Percentiles rank a stretch among this genome's conserved stretches.
These are phyloP conservation scores for Drosophila paucipuncta DNA, from an alignment of 2,888 invertebrate genomes.

Conservation along the genomic window DNA sequence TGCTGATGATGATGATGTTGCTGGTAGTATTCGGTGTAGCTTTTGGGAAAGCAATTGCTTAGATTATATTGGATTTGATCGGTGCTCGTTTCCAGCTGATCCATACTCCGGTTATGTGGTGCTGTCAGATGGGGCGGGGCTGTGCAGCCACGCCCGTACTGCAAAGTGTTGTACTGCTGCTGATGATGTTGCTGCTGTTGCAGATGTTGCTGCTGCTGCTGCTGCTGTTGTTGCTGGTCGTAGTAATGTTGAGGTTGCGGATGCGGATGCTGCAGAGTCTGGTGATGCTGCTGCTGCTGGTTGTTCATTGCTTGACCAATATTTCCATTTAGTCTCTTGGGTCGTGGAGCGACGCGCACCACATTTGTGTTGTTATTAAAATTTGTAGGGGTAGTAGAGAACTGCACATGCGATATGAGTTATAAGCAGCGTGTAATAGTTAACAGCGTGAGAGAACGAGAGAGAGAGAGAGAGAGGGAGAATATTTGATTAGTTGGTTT, in stretches of 20 bases:
- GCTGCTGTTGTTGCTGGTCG: slow-evolving; percentile 77
- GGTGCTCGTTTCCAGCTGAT: slow-evolving; percentile 40
- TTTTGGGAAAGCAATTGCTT: slow-evolving; percentile 84
- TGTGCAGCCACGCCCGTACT: slow-evolving; percentile 71
- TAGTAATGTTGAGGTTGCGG: slow-evolving; percentile 70
- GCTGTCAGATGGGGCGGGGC: slow-evolving; percentile 57
- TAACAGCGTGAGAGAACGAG: slow-evolving; percentile 22
- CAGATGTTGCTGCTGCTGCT: slow-evolving; percentile 68
- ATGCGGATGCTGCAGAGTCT: slow-evolving; percentile 83
- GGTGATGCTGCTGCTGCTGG: slow-evolving; percentile 85
- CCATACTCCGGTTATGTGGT: slow-evolving; percentile 58
- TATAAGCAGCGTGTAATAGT: slow-evolving; percentile 2
- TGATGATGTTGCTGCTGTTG: slow-evolving; percentile 80
- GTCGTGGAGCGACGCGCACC: slow-evolving; percentile 85
- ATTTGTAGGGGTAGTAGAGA: slow-evolving; percentile 86
- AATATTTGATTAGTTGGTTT: slow-evolving; percentile 50
- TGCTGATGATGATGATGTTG: slow-evolving; percentile 74
- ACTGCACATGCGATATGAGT: slow-evolving; percentile 64
- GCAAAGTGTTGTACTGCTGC: slow-evolving; percentile 84
- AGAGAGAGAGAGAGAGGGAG: slow-evolving; percentile 27
- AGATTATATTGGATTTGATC: slow-evolving; percentile 83
- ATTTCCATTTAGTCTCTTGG: slow-evolving; percentile 84
- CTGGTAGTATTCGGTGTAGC: slow-evolving; percentile 84
- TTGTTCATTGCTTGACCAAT: slow-evolving; percentile 83
- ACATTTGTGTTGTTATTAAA: slow-evolving; percentile 88